These are phyloP conservation scores for Stichopus chloronotus DNA, from an alignment of 35 echinoderm and acorn worm species.

Conservation along the genomic window DNA sequence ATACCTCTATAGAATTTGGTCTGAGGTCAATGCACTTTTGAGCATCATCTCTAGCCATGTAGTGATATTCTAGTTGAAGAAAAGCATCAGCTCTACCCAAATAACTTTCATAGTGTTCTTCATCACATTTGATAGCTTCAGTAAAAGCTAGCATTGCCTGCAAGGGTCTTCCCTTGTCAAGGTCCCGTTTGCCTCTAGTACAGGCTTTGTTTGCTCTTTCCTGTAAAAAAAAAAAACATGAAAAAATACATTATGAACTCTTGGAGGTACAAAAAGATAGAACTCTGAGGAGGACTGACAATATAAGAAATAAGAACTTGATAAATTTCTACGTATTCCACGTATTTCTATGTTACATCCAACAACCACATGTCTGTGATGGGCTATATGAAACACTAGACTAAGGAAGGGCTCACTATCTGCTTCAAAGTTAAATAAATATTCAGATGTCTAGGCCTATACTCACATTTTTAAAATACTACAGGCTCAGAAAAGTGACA, in stretches of 20 bases:
- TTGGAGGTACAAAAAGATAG: too few relatives aligned
- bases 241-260: neutral
- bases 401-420: too few relatives aligned
- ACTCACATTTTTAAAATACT: too few relatives aligned
- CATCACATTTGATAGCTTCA: conserved; percentile 52
- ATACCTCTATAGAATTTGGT: conserved; percentile 42
- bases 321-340: too few relatives aligned
- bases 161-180: conserved; percentile 37
- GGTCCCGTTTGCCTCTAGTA: conserved; percentile 3
- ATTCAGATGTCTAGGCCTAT: too few relatives aligned
- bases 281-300: too few relatives aligned
- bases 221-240: conserved; percentile 1
- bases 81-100: conserved; percentile 40
- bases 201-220: conserved; percentile 23
- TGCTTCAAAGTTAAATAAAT: too few relatives aligned
- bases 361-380: too few relatives aligned
- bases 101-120: conserved; percentile 36
- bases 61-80: conserved; percentile 24
- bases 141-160: conserved; percentile 47
- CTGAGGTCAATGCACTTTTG: conserved; percentile 21
- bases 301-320: too few relatives aligned
- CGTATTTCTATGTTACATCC: too few relatives aligned
- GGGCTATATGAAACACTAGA: too few relatives aligned
- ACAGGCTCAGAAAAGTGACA: too few relatives aligned
- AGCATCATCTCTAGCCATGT: conserved; percentile 53